These are phyloP conservation scores for Ceratosolen fusciceps DNA, from an alignment of 1,140 invertebrate species.

Conservation along the genomic window DNA sequence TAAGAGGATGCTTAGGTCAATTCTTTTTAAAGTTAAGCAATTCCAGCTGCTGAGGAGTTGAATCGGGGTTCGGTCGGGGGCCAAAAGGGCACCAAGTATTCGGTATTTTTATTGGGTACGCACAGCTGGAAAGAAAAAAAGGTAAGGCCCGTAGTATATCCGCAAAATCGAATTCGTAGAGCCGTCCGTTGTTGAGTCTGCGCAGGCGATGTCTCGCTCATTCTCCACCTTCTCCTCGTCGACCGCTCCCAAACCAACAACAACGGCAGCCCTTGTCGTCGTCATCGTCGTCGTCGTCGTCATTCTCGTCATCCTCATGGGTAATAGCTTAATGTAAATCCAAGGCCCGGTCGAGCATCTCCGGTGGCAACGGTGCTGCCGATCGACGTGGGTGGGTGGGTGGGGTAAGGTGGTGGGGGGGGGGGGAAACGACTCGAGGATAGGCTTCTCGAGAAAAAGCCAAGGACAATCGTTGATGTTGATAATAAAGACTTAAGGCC, in stretches of 20 bases:
- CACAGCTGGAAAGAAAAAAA: background rate
- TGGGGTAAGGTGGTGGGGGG: background rate
- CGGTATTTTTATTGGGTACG: background rate
- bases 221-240: too few relatives aligned
- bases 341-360: too few relatives aligned
- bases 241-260: too few relatives aligned
- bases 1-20: too few relatives aligned
- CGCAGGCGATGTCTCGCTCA: background rate
- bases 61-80: too few relatives aligned
- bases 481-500: background rate
- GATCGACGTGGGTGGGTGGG: too few relatives aligned
- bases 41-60: background rate
- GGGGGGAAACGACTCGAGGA: too few relatives aligned
- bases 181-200: background rate
- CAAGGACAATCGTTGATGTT: background rate
- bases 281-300: too few relatives aligned
- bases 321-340: constrained; percentile 9
- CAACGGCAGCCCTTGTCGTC: too few relatives aligned
- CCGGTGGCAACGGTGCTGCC: too few relatives aligned
- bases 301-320: too few relatives aligned
- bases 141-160: background rate
- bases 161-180: background rate
- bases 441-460: background rate
- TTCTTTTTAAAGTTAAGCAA: background rate
- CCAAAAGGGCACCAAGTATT: background rate